Evolutionary conservation across 2,888 invertebrate genomes (phyloP), one percentile per base, ranked within the genome.

Genomic region (Tachina grossa): DNA sequence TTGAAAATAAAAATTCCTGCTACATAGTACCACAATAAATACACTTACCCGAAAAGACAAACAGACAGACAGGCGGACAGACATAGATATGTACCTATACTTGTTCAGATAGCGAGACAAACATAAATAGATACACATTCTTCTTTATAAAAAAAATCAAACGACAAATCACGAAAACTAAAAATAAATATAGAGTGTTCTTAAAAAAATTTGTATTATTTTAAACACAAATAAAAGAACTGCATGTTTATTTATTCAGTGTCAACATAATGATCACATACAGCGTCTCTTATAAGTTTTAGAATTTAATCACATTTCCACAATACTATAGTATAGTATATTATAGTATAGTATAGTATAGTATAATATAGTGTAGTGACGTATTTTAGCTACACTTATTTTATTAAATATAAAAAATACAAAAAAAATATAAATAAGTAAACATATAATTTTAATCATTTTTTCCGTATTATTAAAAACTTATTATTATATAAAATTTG

Each of bases 161-260:
- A 53, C 43, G 76, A 81, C 66, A 74, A 81, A 81, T 81, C 63
- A 83, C 65, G 72, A 69, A 66, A 74, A 51, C 72, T 74, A 63
- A 85, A 85, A 82, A 79, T 78, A 85, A 75, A 65, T 63, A 63
- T 71, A 65, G 55, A 55, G 14, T 53, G 45, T 65, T 71, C n/a
- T 69, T 75, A 14, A 61, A 71, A 69, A 71, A 78, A 68, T 63
- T 19, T 55, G n/a, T 71, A 13, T 19, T 71, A 66, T 66, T 63
- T 77, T 5, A 61, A 71, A 72, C 59, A 45, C 72, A 81, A 61
- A 75, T 61, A 82, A 75, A 80, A 74, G 63, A 78, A 85, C 74
- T 57, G 74, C 78, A 85, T 82, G 65, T 71, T 82, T 75, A 71
- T 71, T 82, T 75, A 71, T 85, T 82, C 85, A 85, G 51, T 82